phyloP scores from a whole-genome alignment of 2,888 invertebrate genomes.

The Drosophila incognita region DNA sequence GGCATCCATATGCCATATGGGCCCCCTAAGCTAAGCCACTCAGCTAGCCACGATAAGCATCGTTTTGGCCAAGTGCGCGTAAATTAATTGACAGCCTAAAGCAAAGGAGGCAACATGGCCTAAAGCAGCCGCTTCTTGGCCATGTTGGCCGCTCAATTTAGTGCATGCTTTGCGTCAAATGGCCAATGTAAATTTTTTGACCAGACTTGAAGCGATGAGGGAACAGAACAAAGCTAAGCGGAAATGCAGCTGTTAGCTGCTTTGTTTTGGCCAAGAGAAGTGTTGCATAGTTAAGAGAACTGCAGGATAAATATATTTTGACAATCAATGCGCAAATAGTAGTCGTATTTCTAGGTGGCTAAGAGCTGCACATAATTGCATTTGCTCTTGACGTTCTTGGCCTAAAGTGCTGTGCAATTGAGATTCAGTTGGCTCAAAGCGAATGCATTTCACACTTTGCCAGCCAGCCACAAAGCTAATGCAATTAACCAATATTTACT shows the following conservation, averaged over 20 bases:
- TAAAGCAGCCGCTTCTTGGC: conserved; percentile 29
- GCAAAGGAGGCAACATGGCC: conserved; percentile 13
- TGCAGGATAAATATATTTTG: not conserved
- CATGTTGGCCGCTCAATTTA: conserved; percentile 56
- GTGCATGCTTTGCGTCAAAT: conserved; percentile 67
- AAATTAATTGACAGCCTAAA: conserved; percentile 65
- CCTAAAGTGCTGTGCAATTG: conserved; percentile 11
- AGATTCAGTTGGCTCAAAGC: conserved; percentile 1
- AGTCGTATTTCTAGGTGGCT: not conserved
- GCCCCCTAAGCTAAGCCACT: conserved; percentile 21
- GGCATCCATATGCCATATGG: conserved; percentile 24
- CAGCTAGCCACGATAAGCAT: conserved; percentile 48
- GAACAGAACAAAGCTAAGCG: not conserved
- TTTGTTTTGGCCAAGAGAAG: not conserved
- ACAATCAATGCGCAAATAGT: not conserved
- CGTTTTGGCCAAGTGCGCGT: conserved; percentile 68
- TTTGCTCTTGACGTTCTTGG: conserved; percentile 1
- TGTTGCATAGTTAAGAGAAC: not conserved
- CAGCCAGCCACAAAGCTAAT: conserved; percentile 39
- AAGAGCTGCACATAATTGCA: conserved; percentile 10
- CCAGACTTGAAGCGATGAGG: conserved; percentile 33
- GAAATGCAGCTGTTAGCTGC: conserved; percentile 6
- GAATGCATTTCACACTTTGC: conserved; percentile 45
- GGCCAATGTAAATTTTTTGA: conserved; percentile 68
- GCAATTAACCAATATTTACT: conserved; percentile 69